These are phyloP conservation scores for Aleadryas rufinucha DNA, from an alignment of 2,113 vertebrate species.

Conservation along the genomic window DNA sequence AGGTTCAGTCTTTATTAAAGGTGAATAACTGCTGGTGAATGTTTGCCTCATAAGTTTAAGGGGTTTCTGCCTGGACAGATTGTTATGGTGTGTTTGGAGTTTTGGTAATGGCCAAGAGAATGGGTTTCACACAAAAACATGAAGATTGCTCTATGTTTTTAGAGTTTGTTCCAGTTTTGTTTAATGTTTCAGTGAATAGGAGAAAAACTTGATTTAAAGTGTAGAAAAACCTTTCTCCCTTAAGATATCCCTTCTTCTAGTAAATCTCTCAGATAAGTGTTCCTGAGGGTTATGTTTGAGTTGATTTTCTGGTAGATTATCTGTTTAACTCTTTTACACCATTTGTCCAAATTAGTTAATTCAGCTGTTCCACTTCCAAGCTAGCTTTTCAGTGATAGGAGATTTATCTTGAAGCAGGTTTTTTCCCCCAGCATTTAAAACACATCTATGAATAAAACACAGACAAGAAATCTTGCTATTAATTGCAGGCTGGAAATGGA, in stretches of 20 bases:
- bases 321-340: neutral
- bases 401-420: neutral
- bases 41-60: neutral
- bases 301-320: neutral
- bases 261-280: neutral
- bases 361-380: neutral
- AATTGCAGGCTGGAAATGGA: neutral
- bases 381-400: neutral
- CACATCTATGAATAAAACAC: neutral
- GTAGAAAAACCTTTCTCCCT: neutral
- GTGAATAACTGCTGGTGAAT: neutral
- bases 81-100: rapidly evolving
- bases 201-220: neutral
- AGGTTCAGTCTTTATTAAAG: neutral
- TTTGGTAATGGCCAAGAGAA: neutral
- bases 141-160: neutral
- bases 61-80: neutral
- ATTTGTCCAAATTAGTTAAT: neutral
- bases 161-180: neutral
- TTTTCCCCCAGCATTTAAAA: neutral
- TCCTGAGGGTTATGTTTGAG: neutral
- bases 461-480: neutral
- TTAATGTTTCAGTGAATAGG: neutral
- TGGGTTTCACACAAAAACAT: neutral
- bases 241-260: neutral